Percentiles rank a stretch among this genome's conserved stretches.
These are phyloP conservation scores for Achroia grisella DNA, from an alignment of 1,140 invertebrate species.

Conservation along the genomic window DNA sequence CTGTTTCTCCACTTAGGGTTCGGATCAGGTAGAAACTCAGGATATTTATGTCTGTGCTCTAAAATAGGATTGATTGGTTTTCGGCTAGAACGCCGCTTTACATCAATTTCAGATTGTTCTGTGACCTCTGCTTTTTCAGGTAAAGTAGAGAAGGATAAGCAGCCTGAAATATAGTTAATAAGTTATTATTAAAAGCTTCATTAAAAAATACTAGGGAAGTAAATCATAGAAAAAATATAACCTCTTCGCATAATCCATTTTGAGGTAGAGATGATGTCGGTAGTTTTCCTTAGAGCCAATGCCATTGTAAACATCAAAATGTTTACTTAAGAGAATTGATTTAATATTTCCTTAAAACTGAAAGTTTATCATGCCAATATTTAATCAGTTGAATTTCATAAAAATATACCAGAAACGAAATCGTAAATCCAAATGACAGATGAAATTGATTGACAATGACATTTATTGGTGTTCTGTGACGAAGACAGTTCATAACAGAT, in stretches of 20 bases:
- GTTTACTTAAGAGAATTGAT: not conserved
- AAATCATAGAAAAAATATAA: constrained; percentile 1
- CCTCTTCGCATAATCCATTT: constrained; percentile 35
- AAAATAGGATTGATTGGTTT: constrained; percentile 33
- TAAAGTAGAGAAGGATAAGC: constrained; percentile 36
- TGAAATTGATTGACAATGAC: not conserved
- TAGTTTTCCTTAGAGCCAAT: constrained; percentile 34
- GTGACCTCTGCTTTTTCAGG: constrained; percentile 36
- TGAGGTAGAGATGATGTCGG: constrained; percentile 28
- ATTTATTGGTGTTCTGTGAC: not conserved
- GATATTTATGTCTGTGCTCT: constrained; percentile 86
- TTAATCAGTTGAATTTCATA: too few species aligned
- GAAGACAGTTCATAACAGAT: too few species aligned
- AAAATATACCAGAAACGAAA: too few species aligned
- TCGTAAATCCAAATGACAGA: too few species aligned
- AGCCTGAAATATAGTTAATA: constrained; percentile 27
- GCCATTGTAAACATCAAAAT: constrained; percentile 28
- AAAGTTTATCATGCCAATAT: too few species aligned
- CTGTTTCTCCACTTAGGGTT: constrained; percentile 84
- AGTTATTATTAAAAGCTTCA: not conserved
- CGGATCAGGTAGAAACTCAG: constrained; percentile 95
- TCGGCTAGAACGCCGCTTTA: constrained; percentile 18
- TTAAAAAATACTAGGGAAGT: constrained; percentile 6
- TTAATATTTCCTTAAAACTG: not conserved
- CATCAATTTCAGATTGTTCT: constrained; percentile 9